These are phyloP conservation scores for Brotula barbata DNA, from an alignment of 2,797 vertebrate genomes.

Conservation along the genomic window DNA sequence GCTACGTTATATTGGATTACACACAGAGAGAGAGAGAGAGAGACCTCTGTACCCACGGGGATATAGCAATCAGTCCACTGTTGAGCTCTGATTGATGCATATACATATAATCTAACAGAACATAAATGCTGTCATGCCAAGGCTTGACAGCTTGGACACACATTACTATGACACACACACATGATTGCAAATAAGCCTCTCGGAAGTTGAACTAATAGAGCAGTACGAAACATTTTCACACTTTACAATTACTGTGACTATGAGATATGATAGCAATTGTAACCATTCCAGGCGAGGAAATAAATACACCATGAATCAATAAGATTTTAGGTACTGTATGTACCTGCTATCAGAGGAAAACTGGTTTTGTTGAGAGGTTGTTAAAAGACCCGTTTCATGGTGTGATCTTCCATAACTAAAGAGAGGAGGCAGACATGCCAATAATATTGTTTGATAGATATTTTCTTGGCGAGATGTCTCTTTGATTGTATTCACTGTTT, in stretches of 20 bases:
- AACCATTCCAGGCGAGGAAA: constrained; percentile 19
- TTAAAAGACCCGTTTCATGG: constrained; percentile 4
- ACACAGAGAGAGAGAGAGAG: constrained; percentile 49
- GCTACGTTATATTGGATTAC: neutral
- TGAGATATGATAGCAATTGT: constrained; percentile 33
- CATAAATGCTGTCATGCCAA: constrained; percentile 40
- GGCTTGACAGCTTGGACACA: constrained; percentile 20
- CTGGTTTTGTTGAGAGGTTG: constrained; percentile 2
- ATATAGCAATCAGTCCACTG: constrained; percentile 71
- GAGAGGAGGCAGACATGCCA: constrained; percentile 7
- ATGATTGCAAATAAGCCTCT: constrained; percentile 33
- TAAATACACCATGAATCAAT: constrained; percentile 17
- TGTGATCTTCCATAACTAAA: constrained; percentile 10
- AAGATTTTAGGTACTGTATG: neutral
- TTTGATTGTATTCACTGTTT: neutral
- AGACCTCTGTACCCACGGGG: constrained; percentile 59
- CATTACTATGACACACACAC: constrained; percentile 18
- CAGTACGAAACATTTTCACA: constrained; percentile 17
- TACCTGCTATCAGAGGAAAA: neutral
- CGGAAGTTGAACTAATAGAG: constrained; percentile 50
- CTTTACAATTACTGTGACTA: constrained; percentile 30
- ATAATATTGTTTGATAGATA: neutral
- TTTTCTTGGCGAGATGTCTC: neutral
- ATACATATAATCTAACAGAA: constrained; percentile 50
- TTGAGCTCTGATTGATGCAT: constrained; percentile 73